Base-by-base conservation (phyloP, 2,888 invertebrate species). In the Phasia obesa region DNA sequence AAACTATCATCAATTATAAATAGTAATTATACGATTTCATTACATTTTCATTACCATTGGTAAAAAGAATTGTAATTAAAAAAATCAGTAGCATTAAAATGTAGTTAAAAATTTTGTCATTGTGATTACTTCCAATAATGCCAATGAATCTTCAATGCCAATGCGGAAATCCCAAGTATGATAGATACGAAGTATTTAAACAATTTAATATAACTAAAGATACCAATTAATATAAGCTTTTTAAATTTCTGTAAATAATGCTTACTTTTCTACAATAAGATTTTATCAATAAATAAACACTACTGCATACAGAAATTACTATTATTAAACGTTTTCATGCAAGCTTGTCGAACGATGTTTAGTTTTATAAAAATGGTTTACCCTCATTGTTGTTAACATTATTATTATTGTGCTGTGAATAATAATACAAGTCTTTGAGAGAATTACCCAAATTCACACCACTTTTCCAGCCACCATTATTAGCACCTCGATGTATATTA, bases 351-450 rank as follows among this genome's bases (percentile, higher is more conserved):
- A 17, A n/a, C n/a, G 17, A 17, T 35, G 11, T 57, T 19, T 59
- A 49, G n/a, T n/a, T 42, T 71, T 87, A 89, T 35, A 89, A 73
- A 84, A 89, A 89, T 23, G 89, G 89, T 79, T 88, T 87, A 19
- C 85, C 86, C 51, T 83, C 80, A 27, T 84, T 77, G 2, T 77
- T 77, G 38, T 70, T 86, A n/a, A n/a, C n/a, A n/a, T n/a, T n/a
- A n/a, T n/a, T n/a, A 38, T 86, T 85, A 60, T 85, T 85, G 19
- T 85, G 84, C 11, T 85, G 77, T 0, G 86, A 38, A 65, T 65
- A 76, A 62, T 80, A 82, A 62, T 85, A 85, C 11, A 67, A 74
- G 51, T 71, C 76, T 17, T 75, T 78, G 13, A 55, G 60, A 9
- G 57, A 78, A 70, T 67, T 75, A 25, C 62, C 49, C 31, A 27